Percentiles rank a stretch among this genome's conserved stretches.
Evolutionary conservation across 2,113 vertebrate genomes (phyloP).

Genomic region (Oryctolagus cuniculus): mOryCun1.1 NC_091444.1:24146001-24146500

Average conservation of each 20-base stretch:
- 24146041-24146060: neutral
- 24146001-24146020: neutral
- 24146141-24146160: neutral
- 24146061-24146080: neutral
- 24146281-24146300: slow-evolving; percentile 51
- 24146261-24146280: slow-evolving; percentile 61
- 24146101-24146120: neutral
- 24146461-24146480: neutral
- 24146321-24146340: slow-evolving; percentile 47
- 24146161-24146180: slow-evolving; percentile 25
- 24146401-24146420: neutral
- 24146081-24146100: neutral
- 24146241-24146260: slow-evolving; percentile 40
- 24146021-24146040: neutral
- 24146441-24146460: neutral
- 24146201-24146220: slow-evolving; percentile 60
- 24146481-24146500: neutral
- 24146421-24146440: neutral
- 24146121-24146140: neutral
- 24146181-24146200: slow-evolving; percentile 48
- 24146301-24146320: slow-evolving; percentile 48
- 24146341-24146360: neutral
- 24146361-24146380: neutral
- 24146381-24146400: neutral
- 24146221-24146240: slow-evolving; percentile 53